Conservation (phyloP, 2,888 invertebrate species). For the Norana najaformis region DNA sequence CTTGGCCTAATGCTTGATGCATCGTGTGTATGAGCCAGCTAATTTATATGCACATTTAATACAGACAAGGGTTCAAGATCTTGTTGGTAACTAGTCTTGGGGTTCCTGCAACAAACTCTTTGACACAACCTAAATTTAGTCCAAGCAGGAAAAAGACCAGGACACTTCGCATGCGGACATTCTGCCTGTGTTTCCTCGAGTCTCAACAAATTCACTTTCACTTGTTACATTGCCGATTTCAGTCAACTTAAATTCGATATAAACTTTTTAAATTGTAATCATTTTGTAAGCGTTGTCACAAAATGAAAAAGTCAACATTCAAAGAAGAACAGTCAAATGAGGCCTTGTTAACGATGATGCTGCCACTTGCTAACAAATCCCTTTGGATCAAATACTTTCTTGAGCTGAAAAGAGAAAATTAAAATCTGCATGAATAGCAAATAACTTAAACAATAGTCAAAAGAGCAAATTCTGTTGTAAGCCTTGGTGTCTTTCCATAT, state of each 20-base stretch:
- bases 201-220: background rate
- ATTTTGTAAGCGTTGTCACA: background rate
- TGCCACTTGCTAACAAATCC: background rate
- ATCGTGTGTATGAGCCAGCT: background rate
- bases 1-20: background rate
- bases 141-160: too few relatives aligned
- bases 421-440: background rate
- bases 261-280: background rate
- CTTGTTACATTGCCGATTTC: background rate
- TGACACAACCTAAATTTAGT: too few relatives aligned
- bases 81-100: too few relatives aligned
- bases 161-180: too few relatives aligned
- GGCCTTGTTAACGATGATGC: background rate
- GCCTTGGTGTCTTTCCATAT: too few relatives aligned
- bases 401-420: background rate
- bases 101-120: too few relatives aligned
- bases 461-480: background rate
- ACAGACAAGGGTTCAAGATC: too few relatives aligned
- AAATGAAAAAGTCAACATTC: background rate
- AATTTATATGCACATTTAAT: too few relatives aligned
- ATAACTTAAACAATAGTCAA: background rate
- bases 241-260: background rate
- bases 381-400: background rate
- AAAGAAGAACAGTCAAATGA: background rate
- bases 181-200: background rate